Percentiles rank a stretch among this genome's conserved stretches.
Conservation (phyloP, 2,888 invertebrate species). For the Aspidapion aeneum region DNA sequence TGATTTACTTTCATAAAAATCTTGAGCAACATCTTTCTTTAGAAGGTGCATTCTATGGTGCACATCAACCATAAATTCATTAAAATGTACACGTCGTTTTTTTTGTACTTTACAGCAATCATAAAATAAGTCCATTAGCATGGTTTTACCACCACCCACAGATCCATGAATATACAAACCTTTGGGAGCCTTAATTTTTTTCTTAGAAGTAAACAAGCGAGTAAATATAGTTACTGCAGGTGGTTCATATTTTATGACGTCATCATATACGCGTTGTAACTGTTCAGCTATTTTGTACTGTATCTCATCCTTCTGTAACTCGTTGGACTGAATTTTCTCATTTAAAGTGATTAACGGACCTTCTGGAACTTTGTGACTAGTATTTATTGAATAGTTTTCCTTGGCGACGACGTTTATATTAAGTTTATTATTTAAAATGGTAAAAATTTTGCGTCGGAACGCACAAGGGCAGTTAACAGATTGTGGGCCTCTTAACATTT, state of each 20-base stretch:
- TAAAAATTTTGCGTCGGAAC: neutral
- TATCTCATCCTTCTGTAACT: conserved; percentile 63
- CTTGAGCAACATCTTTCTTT: conserved; percentile 61
- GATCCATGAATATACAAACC: conserved; percentile 89
- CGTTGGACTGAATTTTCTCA: conserved; percentile 57
- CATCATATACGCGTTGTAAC: conserved; percentile 65
- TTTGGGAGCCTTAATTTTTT: conserved; percentile 54
- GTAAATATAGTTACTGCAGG: conserved; percentile 48
- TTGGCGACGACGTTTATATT: conserved; percentile 8
- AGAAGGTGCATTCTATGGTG: conserved; percentile 77
- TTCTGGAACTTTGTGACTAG: conserved; percentile 24
- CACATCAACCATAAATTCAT: conserved; percentile 96
- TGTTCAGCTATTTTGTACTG: conserved; percentile 66
- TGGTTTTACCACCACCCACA: conserved; percentile 96
- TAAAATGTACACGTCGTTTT: conserved; percentile 88
- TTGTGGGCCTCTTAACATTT: neutral
- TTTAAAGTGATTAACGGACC: conserved; percentile 47
- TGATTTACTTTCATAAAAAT: conserved; percentile 52
- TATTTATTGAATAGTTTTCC: conserved; percentile 24
- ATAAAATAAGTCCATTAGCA: conserved; percentile 98
- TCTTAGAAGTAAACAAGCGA: conserved; percentile 36
- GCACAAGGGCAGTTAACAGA: neutral
- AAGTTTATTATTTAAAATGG: neutral
- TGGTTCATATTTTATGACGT: conserved; percentile 59
- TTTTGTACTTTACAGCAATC: conserved; percentile 65